Percentiles rank a stretch among this genome's conserved stretches.
Evolutionary conservation across 1,140 invertebrate species (phyloP).

Genomic region (Lepidurus packardi): DNA sequence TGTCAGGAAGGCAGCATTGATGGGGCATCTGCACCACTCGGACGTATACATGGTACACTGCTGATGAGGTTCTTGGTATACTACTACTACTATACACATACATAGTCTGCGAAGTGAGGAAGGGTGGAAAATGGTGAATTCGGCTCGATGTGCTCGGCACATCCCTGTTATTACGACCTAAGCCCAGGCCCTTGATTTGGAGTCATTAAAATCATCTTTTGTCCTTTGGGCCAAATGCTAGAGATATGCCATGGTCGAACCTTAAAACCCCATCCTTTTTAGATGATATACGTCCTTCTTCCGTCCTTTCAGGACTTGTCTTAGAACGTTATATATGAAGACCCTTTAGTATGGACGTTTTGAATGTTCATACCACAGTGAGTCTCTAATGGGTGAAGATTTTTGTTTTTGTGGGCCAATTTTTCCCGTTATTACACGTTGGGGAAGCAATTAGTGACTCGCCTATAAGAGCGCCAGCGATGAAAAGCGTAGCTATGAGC

Average conservation of each 20-base stretch:
- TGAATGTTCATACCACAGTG: too few species aligned
- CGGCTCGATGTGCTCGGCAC: neutral
- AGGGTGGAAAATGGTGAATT: conserved; percentile 18
- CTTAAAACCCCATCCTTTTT: neutral
- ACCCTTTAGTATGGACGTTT: too few species aligned
- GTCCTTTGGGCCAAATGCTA: neutral
- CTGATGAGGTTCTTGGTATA: neutral
- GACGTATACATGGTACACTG: neutral
- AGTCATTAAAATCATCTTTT: conserved; percentile 22
- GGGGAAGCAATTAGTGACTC: too few species aligned
- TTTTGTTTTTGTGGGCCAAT: too few species aligned
- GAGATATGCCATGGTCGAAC: neutral
- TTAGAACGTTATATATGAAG: neutral
- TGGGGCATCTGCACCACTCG: neutral
- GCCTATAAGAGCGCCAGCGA: neutral
- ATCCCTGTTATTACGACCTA: neutral
- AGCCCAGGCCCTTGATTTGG: conserved; percentile 5
- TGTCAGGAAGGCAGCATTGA: neutral
- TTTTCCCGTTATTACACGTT: too few species aligned
- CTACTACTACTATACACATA: neutral
- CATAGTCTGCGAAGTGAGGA: neutral
- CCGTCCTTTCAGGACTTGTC: neutral
- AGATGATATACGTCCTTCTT: neutral
- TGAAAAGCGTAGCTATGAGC: neutral
- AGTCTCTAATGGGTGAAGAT: too few species aligned